A percentile compares a stretch with the other conserved stretches of the same genome.
phyloP scores from a whole-genome alignment of 35 echinoderm and acorn worm species.

The Strongylocentrotus purpuratus region DNA sequence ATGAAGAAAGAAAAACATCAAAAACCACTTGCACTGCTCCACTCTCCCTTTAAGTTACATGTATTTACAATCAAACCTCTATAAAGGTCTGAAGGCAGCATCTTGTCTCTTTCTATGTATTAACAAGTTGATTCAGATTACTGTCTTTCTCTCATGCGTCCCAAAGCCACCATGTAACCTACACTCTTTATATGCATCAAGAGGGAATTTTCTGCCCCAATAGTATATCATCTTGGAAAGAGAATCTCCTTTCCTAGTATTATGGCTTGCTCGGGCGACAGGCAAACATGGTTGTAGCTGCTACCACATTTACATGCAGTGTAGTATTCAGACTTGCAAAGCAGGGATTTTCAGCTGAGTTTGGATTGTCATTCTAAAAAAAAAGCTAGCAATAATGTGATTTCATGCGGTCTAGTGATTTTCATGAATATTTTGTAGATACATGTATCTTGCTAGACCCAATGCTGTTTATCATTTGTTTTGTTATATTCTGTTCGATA shows the following conservation, averaged over 20 bases:
- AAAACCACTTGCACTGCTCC: background rate
- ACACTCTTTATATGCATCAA: background rate
- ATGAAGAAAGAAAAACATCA: background rate
- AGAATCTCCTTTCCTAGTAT: background rate
- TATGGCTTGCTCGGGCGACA: background rate
- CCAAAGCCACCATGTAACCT: background rate
- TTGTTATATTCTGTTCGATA: too few relatives aligned
- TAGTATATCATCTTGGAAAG: background rate
- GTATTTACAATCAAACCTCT: background rate
- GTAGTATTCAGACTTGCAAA: background rate
- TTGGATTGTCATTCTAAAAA: too few relatives aligned
- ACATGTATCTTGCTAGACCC: too few relatives aligned
- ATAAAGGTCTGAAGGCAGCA: background rate
- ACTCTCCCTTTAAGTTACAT: background rate
- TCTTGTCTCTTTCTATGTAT: background rate
- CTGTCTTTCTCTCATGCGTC: background rate
- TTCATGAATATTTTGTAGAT: too few relatives aligned
- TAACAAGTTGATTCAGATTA: constrained; percentile 13
- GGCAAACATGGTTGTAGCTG: background rate
- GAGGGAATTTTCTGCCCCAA: constrained; percentile 1
- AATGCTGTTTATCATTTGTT: too few relatives aligned
- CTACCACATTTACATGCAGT: background rate
- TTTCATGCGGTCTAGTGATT: too few relatives aligned
- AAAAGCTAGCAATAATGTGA: too few relatives aligned
- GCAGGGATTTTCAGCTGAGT: background rate